Percentiles rank a stretch among this genome's conserved stretches.
These are phyloP conservation scores for Hermodice carunculata DNA, from an alignment of 2,888 invertebrate genomes.

Conservation along the genomic window DNA sequence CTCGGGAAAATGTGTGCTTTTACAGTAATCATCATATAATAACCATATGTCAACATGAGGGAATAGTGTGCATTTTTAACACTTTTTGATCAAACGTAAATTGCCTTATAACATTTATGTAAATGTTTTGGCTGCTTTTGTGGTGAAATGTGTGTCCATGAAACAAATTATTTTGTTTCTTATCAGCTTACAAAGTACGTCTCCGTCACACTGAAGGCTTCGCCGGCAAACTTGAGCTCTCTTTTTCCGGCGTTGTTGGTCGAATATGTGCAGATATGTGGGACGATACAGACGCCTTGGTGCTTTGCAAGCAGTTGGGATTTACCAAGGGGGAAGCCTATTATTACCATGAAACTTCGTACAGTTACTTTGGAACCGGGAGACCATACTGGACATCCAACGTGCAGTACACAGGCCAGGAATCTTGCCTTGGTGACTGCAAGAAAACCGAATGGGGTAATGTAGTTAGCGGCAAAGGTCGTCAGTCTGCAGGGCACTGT, in stretches of 20 bases:
- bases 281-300: neutral
- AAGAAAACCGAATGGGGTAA: neutral
- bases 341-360: neutral
- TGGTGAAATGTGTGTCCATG: too few species aligned
- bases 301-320: conserved; percentile 1
- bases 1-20: too few species aligned
- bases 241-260: neutral
- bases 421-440: conserved; percentile 77
- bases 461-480: neutral
- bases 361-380: too few species aligned
- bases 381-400: conserved; percentile 79
- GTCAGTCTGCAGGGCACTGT: conserved; percentile 33
- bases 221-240: neutral
- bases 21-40: too few species aligned
- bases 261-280: conserved; percentile 5
- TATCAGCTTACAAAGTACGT: too few species aligned
- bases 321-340: conserved; percentile 3
- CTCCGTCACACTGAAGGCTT: too few species aligned
- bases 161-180: too few species aligned
- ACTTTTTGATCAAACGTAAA: too few species aligned
- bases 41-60: too few species aligned
- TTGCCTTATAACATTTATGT: too few species aligned
- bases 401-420: conserved; percentile 78
- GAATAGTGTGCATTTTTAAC: too few species aligned
- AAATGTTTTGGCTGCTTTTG: too few species aligned